A percentile compares a stretch with the other conserved stretches of the same genome.
Conservation (phyloP, 2,888 invertebrate species). For the Scaptomyza polygonia region DNA sequence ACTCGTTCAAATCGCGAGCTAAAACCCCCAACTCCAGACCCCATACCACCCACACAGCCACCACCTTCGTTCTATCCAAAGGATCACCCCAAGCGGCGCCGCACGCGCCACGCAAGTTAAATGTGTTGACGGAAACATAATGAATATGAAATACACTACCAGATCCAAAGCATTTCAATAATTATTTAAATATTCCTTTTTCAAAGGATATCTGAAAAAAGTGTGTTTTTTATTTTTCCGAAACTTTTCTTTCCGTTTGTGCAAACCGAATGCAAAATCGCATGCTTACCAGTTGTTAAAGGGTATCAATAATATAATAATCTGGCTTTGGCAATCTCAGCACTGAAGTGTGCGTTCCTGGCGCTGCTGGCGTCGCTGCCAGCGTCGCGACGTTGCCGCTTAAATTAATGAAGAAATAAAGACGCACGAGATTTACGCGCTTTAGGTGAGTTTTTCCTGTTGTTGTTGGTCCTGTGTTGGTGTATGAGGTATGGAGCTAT, state of each 20-base stretch:
- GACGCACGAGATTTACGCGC: conserved; percentile 75
- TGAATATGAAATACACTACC: conserved; percentile 25
- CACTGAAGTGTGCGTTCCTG: conserved; percentile 58
- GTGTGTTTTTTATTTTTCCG: not conserved
- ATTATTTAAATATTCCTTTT: too few relatives aligned
- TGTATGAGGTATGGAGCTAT: not conserved
- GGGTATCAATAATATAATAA: conserved; percentile 68
- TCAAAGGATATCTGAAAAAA: not conserved
- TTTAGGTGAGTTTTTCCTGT: conserved; percentile 51
- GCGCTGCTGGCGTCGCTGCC: conserved; percentile 35
- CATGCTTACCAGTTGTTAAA: not conserved
- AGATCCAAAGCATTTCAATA: too few relatives aligned
- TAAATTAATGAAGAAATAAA: conserved; percentile 83
- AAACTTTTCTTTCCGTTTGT: not conserved
- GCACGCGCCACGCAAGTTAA: conserved; percentile 42
- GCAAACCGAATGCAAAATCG: not conserved
- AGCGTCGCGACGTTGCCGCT: conserved; percentile 56
- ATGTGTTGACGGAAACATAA: not conserved
- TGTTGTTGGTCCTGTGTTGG: conserved; percentile 17
- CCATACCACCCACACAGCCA: not conserved
- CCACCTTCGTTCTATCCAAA: conserved; percentile 3
- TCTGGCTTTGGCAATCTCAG: conserved; percentile 78
- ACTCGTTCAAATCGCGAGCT: conserved; percentile 63
- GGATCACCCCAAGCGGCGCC: conserved; percentile 49
- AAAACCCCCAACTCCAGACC: conserved; percentile 23